phyloP scores from a whole-genome alignment of 1,140 invertebrate species.

The Psix sp. region DNA sequence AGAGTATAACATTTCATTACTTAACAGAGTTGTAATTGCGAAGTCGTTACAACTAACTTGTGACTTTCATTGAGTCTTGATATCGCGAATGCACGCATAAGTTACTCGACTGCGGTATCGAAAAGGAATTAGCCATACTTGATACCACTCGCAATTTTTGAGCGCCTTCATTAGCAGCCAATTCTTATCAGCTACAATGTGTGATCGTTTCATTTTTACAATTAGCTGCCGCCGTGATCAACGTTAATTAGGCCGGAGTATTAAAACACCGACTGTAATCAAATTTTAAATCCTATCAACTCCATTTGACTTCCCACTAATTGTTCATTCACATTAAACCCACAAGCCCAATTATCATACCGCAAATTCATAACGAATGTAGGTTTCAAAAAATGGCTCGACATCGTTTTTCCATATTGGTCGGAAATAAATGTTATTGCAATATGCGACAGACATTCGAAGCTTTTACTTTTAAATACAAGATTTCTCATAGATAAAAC shows the following conservation, averaged over 20 bases:
- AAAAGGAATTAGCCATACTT: constrained; percentile 31
- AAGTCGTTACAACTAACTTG: constrained; percentile 34
- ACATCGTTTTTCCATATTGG: too few species aligned
- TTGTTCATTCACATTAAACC: neutral
- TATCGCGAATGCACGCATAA: constrained; percentile 15
- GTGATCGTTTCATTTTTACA: constrained; percentile 28
- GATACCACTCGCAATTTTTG: constrained; percentile 24
- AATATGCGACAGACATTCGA: too few species aligned
- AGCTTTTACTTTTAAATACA: too few species aligned
- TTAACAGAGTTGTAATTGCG: constrained; percentile 29
- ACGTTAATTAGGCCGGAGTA: constrained; percentile 21
- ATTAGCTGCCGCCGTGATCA: constrained; percentile 19
- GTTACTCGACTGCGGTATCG: constrained; percentile 25
- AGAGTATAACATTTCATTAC: constrained; percentile 27
- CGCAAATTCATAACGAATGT: neutral
- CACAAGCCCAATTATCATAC: constrained; percentile 3
- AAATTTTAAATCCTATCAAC: constrained; percentile 6
- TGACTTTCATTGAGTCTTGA: constrained; percentile 32
- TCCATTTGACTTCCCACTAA: constrained; percentile 26
- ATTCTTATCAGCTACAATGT: constrained; percentile 20
- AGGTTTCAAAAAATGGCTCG: too few species aligned
- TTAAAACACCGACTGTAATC: constrained; percentile 8
- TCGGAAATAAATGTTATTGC: too few species aligned
- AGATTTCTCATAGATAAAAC: too few species aligned
- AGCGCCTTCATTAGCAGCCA: constrained; percentile 17